These are phyloP conservation scores for Torymus auratus DNA, from an alignment of 2,888 invertebrate genomes.

Conservation along the genomic window DNA sequence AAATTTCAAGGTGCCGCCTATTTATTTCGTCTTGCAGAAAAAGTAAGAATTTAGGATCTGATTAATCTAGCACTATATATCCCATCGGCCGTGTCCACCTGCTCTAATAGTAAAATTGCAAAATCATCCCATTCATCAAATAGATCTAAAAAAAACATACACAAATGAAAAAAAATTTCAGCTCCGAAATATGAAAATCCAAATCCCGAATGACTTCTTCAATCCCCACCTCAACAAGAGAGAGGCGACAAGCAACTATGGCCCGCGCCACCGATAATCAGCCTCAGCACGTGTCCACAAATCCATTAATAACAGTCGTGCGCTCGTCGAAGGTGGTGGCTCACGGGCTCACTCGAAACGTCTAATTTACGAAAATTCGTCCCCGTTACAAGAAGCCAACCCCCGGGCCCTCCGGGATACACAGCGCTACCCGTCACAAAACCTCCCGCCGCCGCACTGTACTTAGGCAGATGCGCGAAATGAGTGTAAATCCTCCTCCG, in stretches of 20 bases:
- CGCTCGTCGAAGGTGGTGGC: conserved; percentile 2
- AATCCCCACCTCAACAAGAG: no score
- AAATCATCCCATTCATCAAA: conserved; percentile 23
- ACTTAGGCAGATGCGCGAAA: conserved; percentile 49
- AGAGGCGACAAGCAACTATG: background rate
- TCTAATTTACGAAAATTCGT: conserved; percentile 49
- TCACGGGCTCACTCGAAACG: conserved; percentile 15
- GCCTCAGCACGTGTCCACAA: conserved; percentile 28
- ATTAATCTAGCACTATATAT: background rate
- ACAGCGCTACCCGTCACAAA: background rate
- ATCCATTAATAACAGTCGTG: conserved; percentile 49
- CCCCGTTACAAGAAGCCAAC: conserved; percentile 10
- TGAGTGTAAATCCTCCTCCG: conserved; percentile 28
- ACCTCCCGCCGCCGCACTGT: conserved; percentile 1
- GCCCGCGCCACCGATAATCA: conserved; percentile 16
- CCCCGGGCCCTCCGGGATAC: background rate
- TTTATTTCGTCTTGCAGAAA: conserved; percentile 55
- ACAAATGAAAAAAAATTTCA: no score
- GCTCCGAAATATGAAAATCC: no score
- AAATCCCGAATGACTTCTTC: no score
- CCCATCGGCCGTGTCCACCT: conserved; percentile 36
- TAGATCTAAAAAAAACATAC: background rate
- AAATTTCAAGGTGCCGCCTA: conserved; percentile 64
- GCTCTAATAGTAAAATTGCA: conserved; percentile 44
- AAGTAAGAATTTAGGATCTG: background rate